Evolutionary conservation across 30 jellyfish, hydroid and myxozoan species (phyloP).

Genomic region (Aurelia aurita complex sp. Pacific): DNA sequence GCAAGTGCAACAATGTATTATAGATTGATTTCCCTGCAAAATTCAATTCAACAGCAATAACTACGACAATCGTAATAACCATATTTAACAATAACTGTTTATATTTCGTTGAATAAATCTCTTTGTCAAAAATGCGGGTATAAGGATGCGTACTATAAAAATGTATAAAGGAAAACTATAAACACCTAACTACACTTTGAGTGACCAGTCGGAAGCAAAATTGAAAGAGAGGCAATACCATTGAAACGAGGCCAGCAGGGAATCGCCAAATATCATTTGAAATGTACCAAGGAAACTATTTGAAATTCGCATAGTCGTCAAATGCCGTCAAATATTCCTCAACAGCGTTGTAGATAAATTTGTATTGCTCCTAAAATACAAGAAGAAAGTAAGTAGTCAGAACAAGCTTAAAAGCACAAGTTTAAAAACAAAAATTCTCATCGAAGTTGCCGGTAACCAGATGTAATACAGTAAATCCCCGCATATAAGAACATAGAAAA

Average conservation of each 20-base stretch:
- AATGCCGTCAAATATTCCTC: constrained; percentile 85
- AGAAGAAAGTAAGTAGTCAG: not conserved
- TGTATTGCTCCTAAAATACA: constrained; percentile 80
- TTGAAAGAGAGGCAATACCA: too few species aligned
- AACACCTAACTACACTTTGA: constrained; percentile 12
- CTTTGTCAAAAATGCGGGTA: too few species aligned
- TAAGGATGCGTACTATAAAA: constrained; percentile 12
- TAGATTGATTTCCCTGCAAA: too few species aligned
- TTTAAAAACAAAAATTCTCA: not conserved
- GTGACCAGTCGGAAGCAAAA: not conserved
- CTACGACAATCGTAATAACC: too few species aligned
- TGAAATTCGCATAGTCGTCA: constrained; percentile 81
- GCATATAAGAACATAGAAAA: too few species aligned
- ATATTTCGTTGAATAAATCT: too few species aligned
- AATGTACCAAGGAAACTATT: not conserved
- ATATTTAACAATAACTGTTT: too few species aligned
- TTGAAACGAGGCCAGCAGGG: too few species aligned
- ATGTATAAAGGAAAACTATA: not conserved
- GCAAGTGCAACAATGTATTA: too few species aligned
- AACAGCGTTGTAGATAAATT: constrained; percentile 72
- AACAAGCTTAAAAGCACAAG: not conserved
- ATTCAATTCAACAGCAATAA: too few species aligned
- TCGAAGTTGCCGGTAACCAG: not conserved
- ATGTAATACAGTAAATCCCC: not conserved
- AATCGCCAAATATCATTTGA: too few species aligned